A percentile compares a stretch with the other conserved stretches of the same genome.
Conservation (phyloP, 2,888 invertebrate species). For the Trisateles emortualis region DNA sequence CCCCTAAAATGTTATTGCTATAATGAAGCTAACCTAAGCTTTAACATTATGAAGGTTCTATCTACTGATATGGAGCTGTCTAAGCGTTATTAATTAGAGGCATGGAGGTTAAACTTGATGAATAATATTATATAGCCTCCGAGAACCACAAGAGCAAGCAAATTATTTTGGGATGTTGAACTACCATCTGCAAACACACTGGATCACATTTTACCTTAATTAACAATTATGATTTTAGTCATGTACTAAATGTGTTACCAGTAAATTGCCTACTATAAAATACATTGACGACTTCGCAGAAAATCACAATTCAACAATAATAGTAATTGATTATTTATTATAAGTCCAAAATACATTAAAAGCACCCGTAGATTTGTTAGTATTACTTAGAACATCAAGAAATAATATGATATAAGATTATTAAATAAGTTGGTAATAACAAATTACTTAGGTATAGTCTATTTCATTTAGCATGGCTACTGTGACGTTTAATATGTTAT, state of each 20-base stretch:
- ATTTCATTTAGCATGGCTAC: no score
- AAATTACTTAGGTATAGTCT: no score
- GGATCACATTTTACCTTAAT: conserved; percentile 17
- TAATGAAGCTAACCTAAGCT: conserved; percentile 11
- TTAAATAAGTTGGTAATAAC: no score
- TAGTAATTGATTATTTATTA: no score
- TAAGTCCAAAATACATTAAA: no score
- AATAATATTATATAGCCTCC: conserved; percentile 16
- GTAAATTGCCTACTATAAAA: conserved; percentile 1
- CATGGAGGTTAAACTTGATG: conserved; percentile 13
- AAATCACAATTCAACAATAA: no score
- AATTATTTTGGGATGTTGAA: conserved; percentile 17
- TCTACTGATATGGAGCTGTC: conserved; percentile 9
- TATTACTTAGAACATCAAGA: no score
- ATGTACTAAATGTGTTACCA: conserved; percentile 4
- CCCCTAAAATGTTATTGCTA: conserved; percentile 5
- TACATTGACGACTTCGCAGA: no score
- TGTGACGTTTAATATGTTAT: no score
- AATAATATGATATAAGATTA: no score
- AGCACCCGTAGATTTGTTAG: no score
- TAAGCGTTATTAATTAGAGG: conserved; percentile 21
- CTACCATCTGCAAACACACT: conserved; percentile 6
- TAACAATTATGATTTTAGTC: conserved; percentile 19
- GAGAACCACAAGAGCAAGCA: conserved; percentile 14
- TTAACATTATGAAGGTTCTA: conserved; percentile 1